phyloP scores from a whole-genome alignment of 2,113 vertebrate species.

The Psittacus erithacus region DNA sequence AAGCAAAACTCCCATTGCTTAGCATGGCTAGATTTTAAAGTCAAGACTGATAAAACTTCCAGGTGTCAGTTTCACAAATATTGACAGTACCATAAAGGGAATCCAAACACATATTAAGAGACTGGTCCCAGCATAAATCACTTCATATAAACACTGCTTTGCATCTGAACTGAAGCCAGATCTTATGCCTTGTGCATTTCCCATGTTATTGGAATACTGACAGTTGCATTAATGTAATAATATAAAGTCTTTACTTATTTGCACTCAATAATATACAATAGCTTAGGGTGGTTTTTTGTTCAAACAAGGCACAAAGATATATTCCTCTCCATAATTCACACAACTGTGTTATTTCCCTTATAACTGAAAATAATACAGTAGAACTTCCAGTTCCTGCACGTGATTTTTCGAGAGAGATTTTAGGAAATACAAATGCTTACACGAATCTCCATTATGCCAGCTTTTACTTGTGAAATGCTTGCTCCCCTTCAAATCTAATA shows the following conservation, averaged over 20 bases:
- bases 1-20: neutral
- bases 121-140: neutral
- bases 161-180: neutral
- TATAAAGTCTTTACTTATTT: neutral
- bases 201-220: neutral
- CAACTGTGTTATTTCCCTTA: neutral
- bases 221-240: neutral
- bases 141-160: neutral
- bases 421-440: fast-evolving
- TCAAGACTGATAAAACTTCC: neutral
- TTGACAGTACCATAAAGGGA: neutral
- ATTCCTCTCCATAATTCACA: neutral
- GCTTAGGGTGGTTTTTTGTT: neutral
- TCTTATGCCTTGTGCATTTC: neutral
- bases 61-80: neutral
- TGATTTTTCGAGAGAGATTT: neutral
- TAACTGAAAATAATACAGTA: neutral
- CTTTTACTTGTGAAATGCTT: neutral
- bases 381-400: neutral
- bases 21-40: neutral
- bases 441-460: neutral
- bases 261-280: neutral
- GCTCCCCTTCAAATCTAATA: neutral
- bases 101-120: neutral
- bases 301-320: neutral